Base-by-base conservation (phyloP, 1,140 invertebrate species). In the Rhopalosiphum padi region DNA sequence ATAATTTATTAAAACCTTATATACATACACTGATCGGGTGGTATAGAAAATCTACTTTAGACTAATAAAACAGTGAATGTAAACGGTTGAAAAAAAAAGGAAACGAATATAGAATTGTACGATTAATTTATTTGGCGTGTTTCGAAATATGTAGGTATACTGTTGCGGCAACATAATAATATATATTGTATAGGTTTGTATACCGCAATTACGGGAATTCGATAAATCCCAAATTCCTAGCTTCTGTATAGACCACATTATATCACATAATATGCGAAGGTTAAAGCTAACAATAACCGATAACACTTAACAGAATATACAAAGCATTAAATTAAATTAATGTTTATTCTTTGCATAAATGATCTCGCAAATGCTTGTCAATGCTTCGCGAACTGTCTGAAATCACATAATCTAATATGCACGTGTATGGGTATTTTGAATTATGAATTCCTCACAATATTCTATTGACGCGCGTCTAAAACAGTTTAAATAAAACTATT, bases 1-100 rank as follows among this genome's bases (percentile, higher is more conserved):
- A 68, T 68, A 68, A 68, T 68, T 68, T 68, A 68, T 68, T 77
- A 77, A 77, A 77, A 77, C 60, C 15, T n/a, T 68, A n/a, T 68
- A 68, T 18, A n/a, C 15, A 68, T 68, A n/a, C 6, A 77, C 30
- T 35, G 60, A n/a, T n/a, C 4, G n/a, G n/a, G n/a, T 21, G n/a
- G n/a, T 15, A n/a, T 15, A n/a, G 60, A n/a, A 77, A n/a, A 77
- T n/a, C 30, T 18, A 77, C 60, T 77, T 77, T 77, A 77, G 6
- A n/a, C 41, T 41, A 41, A 41, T 41, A 77, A 18, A n/a, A 18
- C 30, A n/a, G 60, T 6, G 15, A 77, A 77, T 77, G 15, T 77
- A n/a, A 77, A 18, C 15, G 9, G 1, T 35, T 15, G 30, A n/a
- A n/a, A 18, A 77, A 68, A 77, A 18, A 77, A 77, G 15, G 9